Base-by-base conservation (phyloP, 2,113 vertebrate species). In the Psilopsiagon aurifrons region DNA sequence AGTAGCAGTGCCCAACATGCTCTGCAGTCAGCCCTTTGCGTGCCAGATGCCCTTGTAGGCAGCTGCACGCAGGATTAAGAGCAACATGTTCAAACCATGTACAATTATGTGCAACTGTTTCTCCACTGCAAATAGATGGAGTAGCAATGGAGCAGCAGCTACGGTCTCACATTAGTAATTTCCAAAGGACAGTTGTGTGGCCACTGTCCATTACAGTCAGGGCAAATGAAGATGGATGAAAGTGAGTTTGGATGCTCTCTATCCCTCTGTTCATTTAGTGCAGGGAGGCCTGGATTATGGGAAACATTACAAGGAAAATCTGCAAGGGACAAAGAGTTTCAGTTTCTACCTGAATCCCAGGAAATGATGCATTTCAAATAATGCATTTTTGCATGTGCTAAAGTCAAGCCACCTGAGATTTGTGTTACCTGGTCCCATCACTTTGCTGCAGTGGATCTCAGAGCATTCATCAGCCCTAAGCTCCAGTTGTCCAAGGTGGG, bases 171-270 rank as follows among this genome's bases (percentile, higher is more conserved):
- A 22, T 49, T 88, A 47, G 79, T 80, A 24, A 13, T 70, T 81
- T 95, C 83, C 86, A 12, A 73, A 92, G 95, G 94, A 79, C 88
- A 31, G 13, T 43, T 33, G 4, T 47, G 92, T 74, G 96, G 64
- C 77, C 64, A 3, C 31, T 84, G 86, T 3, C 79, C 62, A 5
- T 79, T 73, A 41, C 7, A 70, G 73, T 55, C 60, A 23, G 41
- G 51, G 80, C 27, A 86, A 67, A 91, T 59, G 60, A 60, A 78
- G 92, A 89, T 7, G 43, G 23, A 91, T 84, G 77, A 1, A 46
- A 55, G 55, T 2, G 90, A 70, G 22, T 23, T 63, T 70, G 84
- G 81, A 75, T 67, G 90, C n/a, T 95, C 84, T 31, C 3, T 35
- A 25, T 89, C 86, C 66, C 77, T 86, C 55, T 46, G 27, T 17